Evolutionary conservation across 1,140 invertebrate species (phyloP), one percentile per base, ranked within the genome.

Genomic region (Listronotus oregonensis): DNA sequence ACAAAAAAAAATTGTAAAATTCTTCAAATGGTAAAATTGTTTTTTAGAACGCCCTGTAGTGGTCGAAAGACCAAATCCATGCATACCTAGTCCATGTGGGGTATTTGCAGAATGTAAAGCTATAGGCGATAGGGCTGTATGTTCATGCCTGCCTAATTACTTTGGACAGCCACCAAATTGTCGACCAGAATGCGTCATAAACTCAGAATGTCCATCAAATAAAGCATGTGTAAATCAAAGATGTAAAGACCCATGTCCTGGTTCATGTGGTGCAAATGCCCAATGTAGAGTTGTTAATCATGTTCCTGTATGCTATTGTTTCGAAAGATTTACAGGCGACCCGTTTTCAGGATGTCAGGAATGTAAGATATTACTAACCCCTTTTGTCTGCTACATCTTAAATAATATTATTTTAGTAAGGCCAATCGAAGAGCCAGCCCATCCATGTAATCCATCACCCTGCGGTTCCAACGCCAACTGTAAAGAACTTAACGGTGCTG

Each of bases 391-490:
- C 18, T 12, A 3, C 21, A 12, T 37, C 4, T 44, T 3, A 12
- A 15, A 10, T 49, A 27, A 21, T 21, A 15, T 21, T 27, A 15
- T 66, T 67, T 61, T 58, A 62, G 58, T 67, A 9, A 34, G 1
- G 15, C 77, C 76, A 76, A 77, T 63, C 40, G 81, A 77, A 71
- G 82, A 80, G 67, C 75, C 78, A 32, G 71, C 73, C 59, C 82
- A 83, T 62, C 83, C 83, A 14, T 85, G 84, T 70, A 83, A 83
- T 68, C 87, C 85, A 78, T 78, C 84, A 46, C 92, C 91, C 11
- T 94, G 91, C 78, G 91, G 91, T n/a, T 82, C 87, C 5, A 94
- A 93, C 79, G 90, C 91, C 17, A 69, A 89, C 50, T 95, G 92
- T 78, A 88, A 89, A 79, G 90, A 92, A 80, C 81, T 85, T 54